Evolutionary conservation across 2,888 invertebrate species (phyloP).

Genomic region (Chloromyia formosa): DNA sequence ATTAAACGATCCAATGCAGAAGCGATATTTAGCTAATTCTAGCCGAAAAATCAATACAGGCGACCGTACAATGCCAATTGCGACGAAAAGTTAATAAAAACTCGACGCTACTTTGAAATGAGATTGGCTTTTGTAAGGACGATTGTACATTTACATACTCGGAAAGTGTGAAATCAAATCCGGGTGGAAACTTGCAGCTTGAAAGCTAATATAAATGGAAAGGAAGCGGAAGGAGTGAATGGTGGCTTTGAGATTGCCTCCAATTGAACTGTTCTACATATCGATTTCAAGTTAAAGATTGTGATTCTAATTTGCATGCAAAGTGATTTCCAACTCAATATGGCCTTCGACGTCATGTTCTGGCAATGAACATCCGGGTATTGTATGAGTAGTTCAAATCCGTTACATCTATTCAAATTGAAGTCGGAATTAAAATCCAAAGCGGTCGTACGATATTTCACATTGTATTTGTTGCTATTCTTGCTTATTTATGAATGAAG

Average conservation of each 20-base stretch:
- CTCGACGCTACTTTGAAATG: constrained; percentile 1
- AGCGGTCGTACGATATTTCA: no score
- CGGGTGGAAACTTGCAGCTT: constrained; percentile 7
- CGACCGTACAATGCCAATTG: neutral
- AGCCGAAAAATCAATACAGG: constrained; percentile 14
- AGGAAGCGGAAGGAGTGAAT: constrained; percentile 2
- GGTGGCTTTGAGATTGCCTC: constrained; percentile 35
- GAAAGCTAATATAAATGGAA: constrained; percentile 13
- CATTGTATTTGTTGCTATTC: no score
- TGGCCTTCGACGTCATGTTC: neutral
- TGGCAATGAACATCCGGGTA: neutral
- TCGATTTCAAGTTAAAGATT: constrained; percentile 42
- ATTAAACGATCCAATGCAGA: no score
- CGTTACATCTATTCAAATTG: no score
- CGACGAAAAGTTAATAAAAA: constrained; percentile 29
- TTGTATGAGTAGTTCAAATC: neutral
- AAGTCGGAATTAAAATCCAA: no score
- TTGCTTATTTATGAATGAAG: no score
- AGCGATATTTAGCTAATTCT: neutral
- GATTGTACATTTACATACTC: constrained; percentile 30
- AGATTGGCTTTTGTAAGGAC: neutral
- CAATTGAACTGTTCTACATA: constrained; percentile 42
- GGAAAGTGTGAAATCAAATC: constrained; percentile 23
- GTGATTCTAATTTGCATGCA: constrained; percentile 39
- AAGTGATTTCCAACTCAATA: constrained; percentile 32